Evolutionary conservation across 2,113 vertebrate genomes (phyloP), one percentile per base, ranked within the genome.

Genomic region (Hystrix cristata): DNA sequence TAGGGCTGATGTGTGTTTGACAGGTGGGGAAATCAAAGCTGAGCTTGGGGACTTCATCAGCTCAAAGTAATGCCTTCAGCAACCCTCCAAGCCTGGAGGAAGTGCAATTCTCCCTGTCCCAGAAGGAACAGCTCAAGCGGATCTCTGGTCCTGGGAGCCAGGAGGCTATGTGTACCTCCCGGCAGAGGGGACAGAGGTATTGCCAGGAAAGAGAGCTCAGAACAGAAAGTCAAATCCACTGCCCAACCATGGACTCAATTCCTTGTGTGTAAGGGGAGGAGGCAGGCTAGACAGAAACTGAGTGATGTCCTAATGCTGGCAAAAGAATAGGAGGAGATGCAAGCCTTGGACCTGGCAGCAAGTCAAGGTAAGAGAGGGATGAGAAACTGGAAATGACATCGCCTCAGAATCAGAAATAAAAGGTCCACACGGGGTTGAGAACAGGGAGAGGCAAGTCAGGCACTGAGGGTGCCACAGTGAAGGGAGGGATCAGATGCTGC

Each of bases 21-120:
- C 38, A 76, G 59, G 87, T 5, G 23, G 87, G 81, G 55, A 79
- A 74, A 90, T 51, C 31, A 51, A 91, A 91, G 64, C 53, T 38
- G 51, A 74, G n/a, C 80, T 23, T 55, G 29, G 89, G 51, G 62
- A 25, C 59, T 59, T 67, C 5, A 89, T 51, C 8, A 31, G 78
- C 15, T 57, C 5, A 6, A 7, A 12, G 34, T 13, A 69, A 76
- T 8, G 82, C 76, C 14, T 3, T 71, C 21, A 79, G 69, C 38
- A 48, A 16, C 27, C 7, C 51, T 78, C 23, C 2, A 2, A 0
- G 12, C 2, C 48, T 15, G 46, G n/a, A n/a, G 23, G 14, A 81
- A 71, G 62, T 53, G 57, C 46, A 8, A 38, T 15, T 90, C 92
- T 83, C 72, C 34, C 43, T 3, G 62, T 11, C 7, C 31, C 21